A percentile compares a stretch with the other conserved stretches of the same genome.
Conservation (phyloP, 2,888 invertebrate species). For the Pyrgus malvae region DNA sequence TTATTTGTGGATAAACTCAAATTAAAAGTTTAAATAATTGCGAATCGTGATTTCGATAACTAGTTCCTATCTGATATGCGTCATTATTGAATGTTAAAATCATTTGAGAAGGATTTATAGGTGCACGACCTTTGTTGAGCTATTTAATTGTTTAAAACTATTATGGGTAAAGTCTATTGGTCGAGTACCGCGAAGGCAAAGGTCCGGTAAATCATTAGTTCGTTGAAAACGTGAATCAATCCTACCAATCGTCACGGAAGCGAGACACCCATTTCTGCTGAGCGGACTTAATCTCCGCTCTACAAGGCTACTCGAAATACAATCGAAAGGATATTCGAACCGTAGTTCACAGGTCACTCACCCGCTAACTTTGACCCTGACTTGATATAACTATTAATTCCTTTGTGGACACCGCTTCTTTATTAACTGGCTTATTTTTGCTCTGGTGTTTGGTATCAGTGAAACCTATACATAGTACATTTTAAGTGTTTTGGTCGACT, state of each 20-base stretch:
- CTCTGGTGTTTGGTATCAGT: too few species aligned
- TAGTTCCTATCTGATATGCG: constrained; percentile 19
- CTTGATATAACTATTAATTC: background rate
- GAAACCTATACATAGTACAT: too few species aligned
- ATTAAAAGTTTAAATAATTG: constrained; percentile 10
- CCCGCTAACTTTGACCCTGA: constrained; percentile 43
- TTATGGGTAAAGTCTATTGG: constrained; percentile 7
- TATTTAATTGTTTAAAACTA: constrained; percentile 25
- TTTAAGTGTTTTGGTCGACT: too few species aligned
- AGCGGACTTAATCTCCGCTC: constrained; percentile 10
- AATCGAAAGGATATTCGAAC: constrained; percentile 53
- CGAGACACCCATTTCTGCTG: constrained; percentile 28
- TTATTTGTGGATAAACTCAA: background rate
- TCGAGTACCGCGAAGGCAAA: constrained; percentile 3
- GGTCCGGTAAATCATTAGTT: constrained; percentile 37
- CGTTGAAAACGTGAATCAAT: constrained; percentile 44
- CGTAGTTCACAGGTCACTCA: constrained; percentile 65
- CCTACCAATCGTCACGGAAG: constrained; percentile 58
- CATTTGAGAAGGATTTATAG: constrained; percentile 22
- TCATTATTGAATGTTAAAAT: constrained; percentile 24
- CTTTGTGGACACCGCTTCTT: too few species aligned
- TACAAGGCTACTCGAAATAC: constrained; percentile 50
- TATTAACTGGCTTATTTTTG: too few species aligned
- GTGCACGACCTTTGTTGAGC: constrained; percentile 11
- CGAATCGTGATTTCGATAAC: constrained; percentile 20